Evolutionary conservation across 2,113 vertebrate species (phyloP), one percentile per base, ranked within the genome.

Genomic region (Lampris megalopsis): DNA sequence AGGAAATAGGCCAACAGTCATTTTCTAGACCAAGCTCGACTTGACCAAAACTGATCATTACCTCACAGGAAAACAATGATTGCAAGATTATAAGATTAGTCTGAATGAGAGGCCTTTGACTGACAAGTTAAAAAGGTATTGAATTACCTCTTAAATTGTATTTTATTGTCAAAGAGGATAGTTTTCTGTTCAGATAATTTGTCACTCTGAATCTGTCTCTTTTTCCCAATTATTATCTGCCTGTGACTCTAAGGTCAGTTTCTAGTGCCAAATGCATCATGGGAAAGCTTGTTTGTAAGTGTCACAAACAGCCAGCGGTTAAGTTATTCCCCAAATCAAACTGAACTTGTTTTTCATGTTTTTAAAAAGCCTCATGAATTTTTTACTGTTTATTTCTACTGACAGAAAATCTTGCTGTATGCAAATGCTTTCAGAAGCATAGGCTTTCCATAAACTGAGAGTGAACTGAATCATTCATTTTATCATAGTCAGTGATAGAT

Each of bases 1-100:
- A 66, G 70, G 54, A 79, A 80, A 84, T n/a, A 61, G 70, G 38
- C 37, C 48, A 36, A n/a, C 56, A 73, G 66, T 75, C 37, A 75
- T 79, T 80, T 83, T 59, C n/a, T 70, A 62, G 24, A 65, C 2
- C 35, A 24, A 38, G 8, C 2, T 50, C 66, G 24, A 77, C 77
- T 73, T 11, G 59, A 48, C 1, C 13, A 42, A 79, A 80, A 62
- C 48, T 24, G 7, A 3, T 6, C 3, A 54, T 24, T 67, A 35
- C 75, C 63, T 65, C 6, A 8, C 63, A 9, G 66, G 5, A 45
- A 61, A 75, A 13, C 42, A 35, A 42, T 10, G 10, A 61, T 6
- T 35, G 24, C 3, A 37, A 61, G 40, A 9, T 24, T 35, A 13
- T 50, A 9, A 11, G 13, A 10, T 36, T 36, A 65, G 48, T 37